phyloP scores from a whole-genome alignment of 2,113 vertebrate genomes.

The Sylvilagus bachmani region DNA sequence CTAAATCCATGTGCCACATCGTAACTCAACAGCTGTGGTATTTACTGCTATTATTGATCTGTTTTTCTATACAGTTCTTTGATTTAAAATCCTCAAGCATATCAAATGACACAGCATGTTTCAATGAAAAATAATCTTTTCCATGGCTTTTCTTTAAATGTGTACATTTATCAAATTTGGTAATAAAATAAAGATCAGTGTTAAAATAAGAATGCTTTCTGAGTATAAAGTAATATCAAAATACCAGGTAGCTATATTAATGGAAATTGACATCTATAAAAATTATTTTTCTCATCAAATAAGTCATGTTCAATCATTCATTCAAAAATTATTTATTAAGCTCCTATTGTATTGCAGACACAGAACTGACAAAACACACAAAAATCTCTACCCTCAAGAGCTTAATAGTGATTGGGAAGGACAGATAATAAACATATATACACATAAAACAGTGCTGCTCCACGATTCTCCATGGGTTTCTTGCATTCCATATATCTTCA shows the following conservation, averaged over 20 bases:
- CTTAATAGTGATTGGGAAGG: not conserved
- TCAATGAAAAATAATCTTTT: conserved; percentile 21
- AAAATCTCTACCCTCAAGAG: not conserved
- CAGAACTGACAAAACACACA: not conserved
- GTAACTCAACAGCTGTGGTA: not conserved
- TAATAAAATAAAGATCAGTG: conserved; percentile 45
- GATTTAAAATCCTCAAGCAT: conserved; percentile 15
- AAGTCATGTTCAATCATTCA: not conserved
- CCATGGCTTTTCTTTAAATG: conserved; percentile 18
- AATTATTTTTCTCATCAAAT: not conserved
- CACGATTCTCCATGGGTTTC: not conserved
- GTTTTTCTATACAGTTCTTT: not conserved
- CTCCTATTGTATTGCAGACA: not conserved
- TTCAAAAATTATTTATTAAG: not conserved
- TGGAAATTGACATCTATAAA: not conserved
- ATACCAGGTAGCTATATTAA: not conserved
- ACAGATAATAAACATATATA: not conserved
- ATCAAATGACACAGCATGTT: not conserved
- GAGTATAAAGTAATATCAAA: conserved; percentile 34
- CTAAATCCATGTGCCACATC: conserved; percentile 18
- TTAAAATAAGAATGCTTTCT: conserved; percentile 60
- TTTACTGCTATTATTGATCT: conserved; percentile 1
- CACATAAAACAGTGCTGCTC: not conserved
- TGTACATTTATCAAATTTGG: conserved; percentile 13
- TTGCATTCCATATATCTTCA: not conserved